phyloP scores from a whole-genome alignment of 1,140 invertebrate species.

The Nilaparvata lugens region DNA sequence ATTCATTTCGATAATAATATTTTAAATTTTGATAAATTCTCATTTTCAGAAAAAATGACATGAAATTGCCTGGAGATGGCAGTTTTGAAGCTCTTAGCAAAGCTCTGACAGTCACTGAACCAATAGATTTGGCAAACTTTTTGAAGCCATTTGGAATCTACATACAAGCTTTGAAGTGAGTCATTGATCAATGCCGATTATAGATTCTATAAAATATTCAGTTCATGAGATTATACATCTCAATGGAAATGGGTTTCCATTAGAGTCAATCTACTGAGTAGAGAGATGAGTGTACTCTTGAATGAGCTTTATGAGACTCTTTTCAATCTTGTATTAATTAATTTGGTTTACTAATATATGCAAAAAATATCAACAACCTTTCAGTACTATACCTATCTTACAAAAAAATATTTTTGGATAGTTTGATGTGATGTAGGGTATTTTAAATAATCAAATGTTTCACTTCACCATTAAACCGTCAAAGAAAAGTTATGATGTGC shows the following conservation, averaged over 20 bases:
- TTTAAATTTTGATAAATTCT: too few relatives aligned
- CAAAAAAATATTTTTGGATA: too few relatives aligned
- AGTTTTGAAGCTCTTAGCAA: slow-evolving; percentile 30
- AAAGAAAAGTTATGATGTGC: too few relatives aligned
- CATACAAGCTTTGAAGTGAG: slow-evolving; percentile 39
- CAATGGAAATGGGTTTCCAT: background rate
- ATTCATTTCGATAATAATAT: too few relatives aligned
- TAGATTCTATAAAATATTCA: background rate
- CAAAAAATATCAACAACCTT: too few relatives aligned
- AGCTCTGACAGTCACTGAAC: slow-evolving; percentile 28
- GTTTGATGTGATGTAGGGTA: too few relatives aligned
- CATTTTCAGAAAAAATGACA: slow-evolving; percentile 36
- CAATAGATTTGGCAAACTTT: slow-evolving; percentile 33
- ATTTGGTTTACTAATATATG: too few relatives aligned
- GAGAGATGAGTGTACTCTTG: background rate
- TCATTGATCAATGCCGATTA: background rate
- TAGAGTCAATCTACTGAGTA: background rate
- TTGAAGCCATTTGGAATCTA: slow-evolving; percentile 39
- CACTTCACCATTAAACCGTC: too few relatives aligned
- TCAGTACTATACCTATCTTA: too few relatives aligned
- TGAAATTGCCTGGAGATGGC: slow-evolving; percentile 33
- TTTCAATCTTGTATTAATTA: too few relatives aligned
- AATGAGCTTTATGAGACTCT: background rate
- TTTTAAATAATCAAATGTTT: too few relatives aligned
- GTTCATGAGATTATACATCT: background rate